These are phyloP conservation scores for Iguana delicatissima DNA, from an alignment of 2,797 vertebrate genomes.

Conservation along the genomic window DNA sequence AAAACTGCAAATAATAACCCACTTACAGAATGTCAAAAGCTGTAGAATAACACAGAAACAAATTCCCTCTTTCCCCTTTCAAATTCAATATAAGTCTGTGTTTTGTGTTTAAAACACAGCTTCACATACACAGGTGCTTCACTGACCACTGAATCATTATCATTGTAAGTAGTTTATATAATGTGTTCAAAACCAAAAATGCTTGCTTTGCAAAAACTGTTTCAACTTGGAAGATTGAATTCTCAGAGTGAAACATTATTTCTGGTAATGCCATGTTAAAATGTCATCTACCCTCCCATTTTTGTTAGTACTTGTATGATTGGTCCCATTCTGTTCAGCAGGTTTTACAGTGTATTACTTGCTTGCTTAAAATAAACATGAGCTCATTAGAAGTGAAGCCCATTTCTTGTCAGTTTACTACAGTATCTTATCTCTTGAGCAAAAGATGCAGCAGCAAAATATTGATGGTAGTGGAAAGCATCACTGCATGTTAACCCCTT, in stretches of 20 bases:
- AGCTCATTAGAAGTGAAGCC: background rate
- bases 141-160: background rate
- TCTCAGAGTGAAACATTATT: background rate
- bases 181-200: background rate
- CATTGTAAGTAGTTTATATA: background rate
- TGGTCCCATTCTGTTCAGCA: slow-evolving; percentile 3
- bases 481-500: background rate
- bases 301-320: slow-evolving; percentile 2
- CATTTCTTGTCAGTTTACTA: background rate
- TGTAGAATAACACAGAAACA: background rate
- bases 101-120: background rate
- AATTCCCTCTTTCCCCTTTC: background rate
- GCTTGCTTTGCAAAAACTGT: background rate
- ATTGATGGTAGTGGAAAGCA: background rate
- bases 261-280: background rate
- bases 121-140: background rate
- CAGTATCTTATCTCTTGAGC: background rate
- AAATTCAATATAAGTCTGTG: background rate
- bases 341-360: background rate
- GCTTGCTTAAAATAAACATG: slow-evolving; percentile 10
- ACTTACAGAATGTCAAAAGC: background rate
- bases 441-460: background rate
- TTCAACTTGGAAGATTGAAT: background rate
- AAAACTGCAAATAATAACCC: background rate
- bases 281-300: background rate